Percentiles rank a stretch among this genome's conserved stretches.
phyloP scores from a whole-genome alignment of 2,888 invertebrate species.

The Dicyrtomina minuta region DNA sequence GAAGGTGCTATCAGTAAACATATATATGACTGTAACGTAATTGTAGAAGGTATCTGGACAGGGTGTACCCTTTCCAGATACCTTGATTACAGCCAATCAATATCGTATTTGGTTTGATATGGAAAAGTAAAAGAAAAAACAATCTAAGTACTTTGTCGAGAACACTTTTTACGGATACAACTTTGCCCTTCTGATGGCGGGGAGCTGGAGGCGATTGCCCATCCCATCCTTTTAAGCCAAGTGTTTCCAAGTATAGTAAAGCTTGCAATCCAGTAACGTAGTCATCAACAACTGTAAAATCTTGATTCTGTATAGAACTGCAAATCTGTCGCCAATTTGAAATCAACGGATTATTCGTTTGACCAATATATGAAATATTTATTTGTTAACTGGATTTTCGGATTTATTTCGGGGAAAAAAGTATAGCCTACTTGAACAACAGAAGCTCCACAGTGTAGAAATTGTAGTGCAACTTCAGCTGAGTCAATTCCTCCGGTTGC shows the following conservation, averaged over 20 bases:
- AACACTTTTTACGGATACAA: slow-evolving; percentile 66
- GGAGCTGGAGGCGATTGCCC: slow-evolving; percentile 89
- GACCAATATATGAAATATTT: no score
- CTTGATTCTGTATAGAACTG: slow-evolving; percentile 97
- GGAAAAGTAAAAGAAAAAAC: no score
- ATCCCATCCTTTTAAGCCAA: slow-evolving; percentile 74
- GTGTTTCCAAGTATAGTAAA: slow-evolving; percentile 75
- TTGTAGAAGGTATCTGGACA: no score
- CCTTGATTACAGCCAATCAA: no score
- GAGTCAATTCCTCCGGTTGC: slow-evolving; percentile 98
- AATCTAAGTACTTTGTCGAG: slow-evolving; percentile 69
- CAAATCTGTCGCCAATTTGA: no score
- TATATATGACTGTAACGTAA: no score
- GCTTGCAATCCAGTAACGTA: slow-evolving; percentile 87
- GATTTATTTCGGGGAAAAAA: no score
- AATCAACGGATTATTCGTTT: slow-evolving; percentile 21
- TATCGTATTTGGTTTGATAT: no score
- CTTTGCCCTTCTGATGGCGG: slow-evolving; percentile 90
- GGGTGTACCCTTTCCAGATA: no score
- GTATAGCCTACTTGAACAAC: slow-evolving; percentile 89
- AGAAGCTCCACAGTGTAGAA: slow-evolving; percentile 87
- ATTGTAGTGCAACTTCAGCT: slow-evolving; percentile 92
- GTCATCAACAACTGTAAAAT: slow-evolving; percentile 94
- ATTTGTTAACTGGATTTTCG: no score
- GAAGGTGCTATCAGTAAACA: slow-evolving; percentile 66